Percentiles rank a stretch among this genome's conserved stretches.
These are phyloP conservation scores for Muscina levida DNA, from an alignment of 2,888 invertebrate species.

Conservation along the genomic window DNA sequence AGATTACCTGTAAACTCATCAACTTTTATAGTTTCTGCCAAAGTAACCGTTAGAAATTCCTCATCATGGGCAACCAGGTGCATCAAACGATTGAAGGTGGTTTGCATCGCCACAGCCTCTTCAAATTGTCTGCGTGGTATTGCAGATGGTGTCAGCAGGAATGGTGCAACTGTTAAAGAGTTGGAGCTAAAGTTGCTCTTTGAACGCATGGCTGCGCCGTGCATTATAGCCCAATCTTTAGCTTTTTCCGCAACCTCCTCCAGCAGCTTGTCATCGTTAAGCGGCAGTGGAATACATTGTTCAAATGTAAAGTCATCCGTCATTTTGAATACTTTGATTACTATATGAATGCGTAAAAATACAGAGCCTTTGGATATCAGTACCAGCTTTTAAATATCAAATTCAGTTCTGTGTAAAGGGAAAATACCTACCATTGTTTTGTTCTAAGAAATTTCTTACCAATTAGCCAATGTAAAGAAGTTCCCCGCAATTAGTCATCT, in stretches of 20 bases:
- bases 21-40: slow-evolving; percentile 90
- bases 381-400: background rate
- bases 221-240: slow-evolving; percentile 92
- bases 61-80: slow-evolving; percentile 92
- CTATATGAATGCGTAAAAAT: background rate
- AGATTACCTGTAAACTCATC: slow-evolving; percentile 93
- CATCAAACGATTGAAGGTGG: slow-evolving; percentile 89
- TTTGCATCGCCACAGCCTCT: slow-evolving; percentile 87
- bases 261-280: slow-evolving; percentile 83
- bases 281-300: slow-evolving; percentile 83
- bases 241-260: slow-evolving; percentile 86
- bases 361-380: background rate
- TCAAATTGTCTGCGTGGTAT: slow-evolving; percentile 89
- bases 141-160: slow-evolving; percentile 88
- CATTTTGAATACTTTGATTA: slow-evolving; percentile 55
- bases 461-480: too few species aligned
- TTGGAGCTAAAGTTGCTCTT: slow-evolving; percentile 85
- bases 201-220: slow-evolving; percentile 90
- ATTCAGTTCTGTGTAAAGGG: background rate
- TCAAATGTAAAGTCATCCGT: slow-evolving; percentile 69
- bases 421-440: too few species aligned
- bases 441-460: too few species aligned
- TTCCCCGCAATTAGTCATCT: too few species aligned
- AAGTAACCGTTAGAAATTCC: slow-evolving; percentile 86
- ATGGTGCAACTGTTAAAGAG: slow-evolving; percentile 88